Conservation (phyloP, 2,113 vertebrate species). For the Aramus guarauna region DNA sequence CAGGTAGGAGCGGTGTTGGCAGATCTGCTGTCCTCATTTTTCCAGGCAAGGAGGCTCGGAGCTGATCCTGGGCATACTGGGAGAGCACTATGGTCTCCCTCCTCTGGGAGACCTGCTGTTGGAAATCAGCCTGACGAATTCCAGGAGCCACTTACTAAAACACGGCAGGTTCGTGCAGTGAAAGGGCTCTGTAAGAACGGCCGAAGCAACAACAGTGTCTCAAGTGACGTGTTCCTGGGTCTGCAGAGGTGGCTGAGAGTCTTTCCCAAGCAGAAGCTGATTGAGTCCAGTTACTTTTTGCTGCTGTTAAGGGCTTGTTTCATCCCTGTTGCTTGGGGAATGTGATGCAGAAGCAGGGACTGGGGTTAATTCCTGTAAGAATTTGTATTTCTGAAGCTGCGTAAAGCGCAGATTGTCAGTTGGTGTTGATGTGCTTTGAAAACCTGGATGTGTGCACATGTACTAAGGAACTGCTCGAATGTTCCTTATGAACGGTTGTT, state of each 20-base stretch:
- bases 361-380: not conserved
- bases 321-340: not conserved
- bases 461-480: not conserved
- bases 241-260: not conserved
- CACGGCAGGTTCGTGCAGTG: fast-evolving
- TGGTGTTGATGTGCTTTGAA: not conserved
- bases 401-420: not conserved
- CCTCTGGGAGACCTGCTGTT: not conserved
- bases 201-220: not conserved
- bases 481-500: not conserved
- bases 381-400: not conserved
- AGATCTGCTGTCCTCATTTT: fast-evolving
- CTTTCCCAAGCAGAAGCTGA: not conserved
- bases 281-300: not conserved
- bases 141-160: not conserved
- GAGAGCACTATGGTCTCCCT: not conserved
- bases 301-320: not conserved
- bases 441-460: not conserved
- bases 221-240: fast-evolving
- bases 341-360: not conserved
- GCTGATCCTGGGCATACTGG: not conserved
- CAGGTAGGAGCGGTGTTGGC: conserved; percentile 72
- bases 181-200: not conserved
- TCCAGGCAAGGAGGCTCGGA: not conserved
- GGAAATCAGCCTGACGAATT: not conserved